Base-by-base conservation (phyloP, 2,113 vertebrate species). In the Chaetodon auriga region DNA sequence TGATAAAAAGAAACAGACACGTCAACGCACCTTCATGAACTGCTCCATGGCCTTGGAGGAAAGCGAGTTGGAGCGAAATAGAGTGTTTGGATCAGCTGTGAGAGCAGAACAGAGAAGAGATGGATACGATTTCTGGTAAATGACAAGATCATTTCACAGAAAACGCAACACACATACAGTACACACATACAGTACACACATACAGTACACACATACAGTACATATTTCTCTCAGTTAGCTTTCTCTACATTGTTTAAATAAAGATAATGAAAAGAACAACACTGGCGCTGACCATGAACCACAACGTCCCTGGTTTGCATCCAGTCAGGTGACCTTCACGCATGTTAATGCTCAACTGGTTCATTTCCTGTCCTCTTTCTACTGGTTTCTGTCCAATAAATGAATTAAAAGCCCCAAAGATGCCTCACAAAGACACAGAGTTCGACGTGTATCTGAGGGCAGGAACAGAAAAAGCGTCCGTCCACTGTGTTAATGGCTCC, bases 11-110 rank as follows among this genome's bases (percentile, higher is more conserved):
- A 45, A 35, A 18, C 6, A 75, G 6, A 54, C 7, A 61, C 16
- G 4, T 72, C 21, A 38, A 35, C 92, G 69, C 77, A 97, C 97
- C 96, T 97, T 97, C 96, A 99, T 96, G 86, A 98, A 98, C 79
- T 98, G 97, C 54, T 99, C 97, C 97, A 97, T 93, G 0, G 96
- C 95, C 88, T 99, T 99, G 79, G 97, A 98, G 14, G 97, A 96
- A 91, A 98, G 91, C 0, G 97, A 98, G 93, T 97, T 98, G 51
- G 97, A 98, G 61, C 96, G 95, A 91, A 99, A 98, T 64, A 98
- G 94, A n/a, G 96, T 97, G 91, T 97, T 99, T 90, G 97, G 97
- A 87, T 99, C 96, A 6, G 90, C 97, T 99, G 89, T 55, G 73
- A 90, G 69, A 86, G 65, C n/a, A 85, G 55, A 78, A 82, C 6